Base-by-base conservation (phyloP, 2,797 vertebrate species). In the Rhinophrynus dorsalis region DNA sequence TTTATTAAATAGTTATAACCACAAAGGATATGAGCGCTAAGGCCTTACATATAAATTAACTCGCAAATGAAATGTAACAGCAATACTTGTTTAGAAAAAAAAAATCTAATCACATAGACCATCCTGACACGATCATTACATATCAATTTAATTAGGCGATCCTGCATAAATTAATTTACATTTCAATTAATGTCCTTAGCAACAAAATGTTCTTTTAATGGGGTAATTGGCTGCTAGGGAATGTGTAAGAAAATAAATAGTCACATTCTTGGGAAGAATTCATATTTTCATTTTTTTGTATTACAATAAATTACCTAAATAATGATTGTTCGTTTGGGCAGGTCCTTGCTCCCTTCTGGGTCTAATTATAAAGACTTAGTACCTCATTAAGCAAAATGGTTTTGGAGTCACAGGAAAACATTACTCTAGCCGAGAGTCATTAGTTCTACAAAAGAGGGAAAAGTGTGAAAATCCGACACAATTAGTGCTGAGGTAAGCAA, bases 351-450 rank as follows among this genome's bases (percentile, higher is more conserved):
- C 86, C 85, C 89, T 90, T 90, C 86, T 90, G 89, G 87, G 88
- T 88, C 86, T 92, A 90, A 91, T 92, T 90, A 91, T 87, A 89
- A 91, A 91, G 89, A 90, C 89, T 91, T 89, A 91, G 87, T 90
- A 90, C 88, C 85, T 90, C 89, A 92, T 91, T 90, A 91, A 87
- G 78, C 85, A 89, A 90, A 89, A 90, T 89, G 88, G 85, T 88
- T 91, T 89, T 59, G 7, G 83, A 89, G 83, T 84, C 84, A 90
- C 76, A 86, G 80, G 88, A 88, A 91, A 87, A 82, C 85, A 88
- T 88, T 88, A 86, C 82, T 89, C 21, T 81, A 85, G 89, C 86
- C 69, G 78, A 89, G 88, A 90, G 84, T 91, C 86, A 90, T 90
- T 90, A 87, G 84, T 88, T 89, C 88, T 74, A 83, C 81, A 85